Base-by-base conservation (phyloP, 2,797 vertebrate species). In the Oryzias sinensis region DNA sequence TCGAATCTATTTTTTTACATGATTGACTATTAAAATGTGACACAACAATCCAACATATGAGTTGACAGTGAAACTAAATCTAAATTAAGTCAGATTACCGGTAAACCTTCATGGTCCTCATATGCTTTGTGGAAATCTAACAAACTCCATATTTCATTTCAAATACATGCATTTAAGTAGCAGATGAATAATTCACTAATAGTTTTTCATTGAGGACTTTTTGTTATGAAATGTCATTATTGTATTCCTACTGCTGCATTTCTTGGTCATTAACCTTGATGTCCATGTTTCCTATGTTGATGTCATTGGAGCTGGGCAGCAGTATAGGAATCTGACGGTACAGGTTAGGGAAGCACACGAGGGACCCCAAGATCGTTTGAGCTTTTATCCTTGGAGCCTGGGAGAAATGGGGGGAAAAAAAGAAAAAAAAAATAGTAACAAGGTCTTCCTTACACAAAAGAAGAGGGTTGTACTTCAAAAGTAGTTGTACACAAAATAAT, bases 281-380 rank as follows among this genome's bases (percentile, higher is more conserved):
- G 62, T 96, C 93, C 71, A 93, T 90, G 7, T 90, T 80, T 65
- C 89, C 87, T 0, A 89, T 59, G 1, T 73, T 17, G 13, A 93
- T 72, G 45, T 95, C 93, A 14, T 85, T 85, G 4, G 87, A 81
- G 79, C 92, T 93, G 0, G 89, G 81, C 65, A 90, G 93, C 53
- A 95, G 54, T 15, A 92, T 64, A 3, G 95, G 93, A 62, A 97
- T 93, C 77, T 96, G 92, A 29, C 60, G 91, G 80, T 97, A 98
- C 65, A 93, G 91, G 63, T 96, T 98, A 43, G 97, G 96, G 62
- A 98, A 98, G 88, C 97, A 98, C 81, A 98, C 94, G 0, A 99
- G 93, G 60, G 97, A 97, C 17, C 97, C 97, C 0, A 99, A 91
- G 72, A 97, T 87, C 1, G 94, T 96, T 84, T 97, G 96, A 70